These are phyloP conservation scores for fruit fly (Drosophila melanogaster) DNA, from an alignment of 1,140 invertebrate genomes.

Conservation along the genomic window Release_6_plus_ISO1_MT NT_033779.5:14921501-14922000, in stretches of 20 bases:
- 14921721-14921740: constrained; percentile 58
- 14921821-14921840: constrained; percentile 68
- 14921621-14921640: constrained; percentile 24
- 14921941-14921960: constrained; percentile 91
- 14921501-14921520: constrained; percentile 75
- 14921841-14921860: constrained; percentile 61
- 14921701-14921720: constrained; percentile 40
- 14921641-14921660: constrained; percentile 65
- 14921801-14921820: constrained; percentile 45
- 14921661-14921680: constrained; percentile 61
- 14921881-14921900: constrained; percentile 32
- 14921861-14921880: constrained; percentile 57
- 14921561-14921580: constrained; percentile 1
- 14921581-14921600: neutral
- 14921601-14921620: constrained; percentile 29
- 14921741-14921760: constrained; percentile 71
- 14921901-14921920: too few species aligned
- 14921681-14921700: constrained; percentile 6
- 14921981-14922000: constrained; percentile 91
- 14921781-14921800: neutral
- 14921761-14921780: constrained; percentile 24
- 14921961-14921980: constrained; percentile 92
- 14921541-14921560: constrained; percentile 61
- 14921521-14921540: constrained; percentile 50
- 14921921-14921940: constrained; percentile 89